Base-by-base conservation (phyloP, 2,888 invertebrate species). In the Melanostoma mellinum region DNA sequence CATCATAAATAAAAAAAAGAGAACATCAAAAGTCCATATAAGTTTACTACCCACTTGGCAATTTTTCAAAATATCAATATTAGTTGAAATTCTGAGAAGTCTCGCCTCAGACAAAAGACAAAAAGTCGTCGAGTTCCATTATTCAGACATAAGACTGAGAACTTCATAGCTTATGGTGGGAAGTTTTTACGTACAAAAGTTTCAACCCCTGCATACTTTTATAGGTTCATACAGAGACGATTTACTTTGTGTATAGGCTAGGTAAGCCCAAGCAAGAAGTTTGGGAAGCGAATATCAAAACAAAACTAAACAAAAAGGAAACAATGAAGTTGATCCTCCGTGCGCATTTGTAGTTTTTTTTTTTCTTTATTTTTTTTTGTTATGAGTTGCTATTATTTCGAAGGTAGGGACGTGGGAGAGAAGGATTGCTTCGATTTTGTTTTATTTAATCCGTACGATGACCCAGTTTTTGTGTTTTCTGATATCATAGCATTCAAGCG, bases 11-110 rank as follows among this genome's bases (percentile, higher is more conserved):
- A 50, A 42, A 55, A 67, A 75, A 67, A 42, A 40, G 52, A 52
- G 63, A 46, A 55, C 42, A 38, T 9, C 10, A 58, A 35, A 58
- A 76, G 60, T 61, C 56, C 36, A 61, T 52, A 77, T 44, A 82
- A 78, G 74, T 75, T 84, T 75, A 84, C 71, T 79, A 71, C 79
- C 50, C 65, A 67, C 79, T 84, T 84, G 84, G 84, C 84, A 79
- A 46, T 71, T 84, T 84, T 68, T 79, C 84, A 84, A 84, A 84
- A 79, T 79, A 84, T 84, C 79, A 79, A 84, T 84, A 79, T 79
- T 67, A 79, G 74, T 78, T 56, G 56, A 67, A 71, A 69, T 53
- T 46, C 35, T 55, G 30, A 6, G 10, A 76, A 36, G 48, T 67
- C 53, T 38, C 33, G 52, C 55, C 46, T 46, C 9, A 61, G 55